Evolutionary conservation across 2,888 invertebrate species (phyloP).

Genomic region (Epinotia nisella): DNA sequence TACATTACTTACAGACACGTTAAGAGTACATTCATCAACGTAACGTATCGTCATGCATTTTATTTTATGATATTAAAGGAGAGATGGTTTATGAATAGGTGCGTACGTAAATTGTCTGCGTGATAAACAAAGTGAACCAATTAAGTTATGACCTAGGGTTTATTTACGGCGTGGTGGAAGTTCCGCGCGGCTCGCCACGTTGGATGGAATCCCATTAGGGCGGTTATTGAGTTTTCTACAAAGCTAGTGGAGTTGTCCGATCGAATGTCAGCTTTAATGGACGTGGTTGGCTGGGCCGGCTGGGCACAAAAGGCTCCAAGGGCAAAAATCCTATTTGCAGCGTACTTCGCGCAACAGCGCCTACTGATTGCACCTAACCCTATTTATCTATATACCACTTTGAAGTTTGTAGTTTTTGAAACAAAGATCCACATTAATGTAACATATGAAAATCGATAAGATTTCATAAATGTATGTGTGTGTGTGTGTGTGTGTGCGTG

Average conservation of each 20-base stretch:
- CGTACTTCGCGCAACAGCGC: constrained; percentile 34
- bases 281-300: constrained; percentile 54
- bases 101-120: constrained; percentile 9
- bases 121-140: constrained; percentile 35
- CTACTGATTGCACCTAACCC: constrained; percentile 6
- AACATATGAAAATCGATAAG: too few relatives aligned
- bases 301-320: constrained; percentile 58
- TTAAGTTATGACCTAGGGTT: constrained; percentile 32
- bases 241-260: constrained; percentile 60
- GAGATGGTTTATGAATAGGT: constrained; percentile 3
- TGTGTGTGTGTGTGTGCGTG: too few relatives aligned
- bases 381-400: neutral
- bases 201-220: constrained; percentile 78
- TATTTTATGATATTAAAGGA: neutral
- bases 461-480: too few relatives aligned
- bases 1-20: neutral
- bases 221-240: constrained; percentile 74
- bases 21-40: neutral
- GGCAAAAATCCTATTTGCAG: constrained; percentile 52
- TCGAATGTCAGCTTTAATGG: constrained; percentile 64
- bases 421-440: too few relatives aligned
- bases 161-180: constrained; percentile 58
- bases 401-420: neutral
- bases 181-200: constrained; percentile 72
- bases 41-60: neutral